Evolutionary conservation across 1,140 invertebrate species (phyloP).

Genomic region (Formica exsecta): DNA sequence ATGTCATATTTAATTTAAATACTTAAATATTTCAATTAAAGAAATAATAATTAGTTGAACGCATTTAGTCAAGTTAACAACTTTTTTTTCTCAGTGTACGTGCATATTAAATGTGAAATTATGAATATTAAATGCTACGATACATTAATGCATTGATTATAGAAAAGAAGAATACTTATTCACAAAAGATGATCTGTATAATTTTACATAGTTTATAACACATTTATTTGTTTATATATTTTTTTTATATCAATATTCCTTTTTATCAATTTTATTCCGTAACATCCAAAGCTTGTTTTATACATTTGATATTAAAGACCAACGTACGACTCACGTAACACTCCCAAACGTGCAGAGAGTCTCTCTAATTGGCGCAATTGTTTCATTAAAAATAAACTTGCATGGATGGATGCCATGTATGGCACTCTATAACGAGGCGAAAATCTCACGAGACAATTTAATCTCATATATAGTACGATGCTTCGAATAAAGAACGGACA

Average conservation of each 20-base stretch:
- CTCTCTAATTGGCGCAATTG: constrained; percentile 71
- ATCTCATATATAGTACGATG: neutral
- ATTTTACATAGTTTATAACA: neutral
- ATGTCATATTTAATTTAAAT: too few species aligned
- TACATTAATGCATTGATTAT: neutral
- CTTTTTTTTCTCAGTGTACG: too few species aligned
- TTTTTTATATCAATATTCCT: neutral
- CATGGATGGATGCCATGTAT: neutral
- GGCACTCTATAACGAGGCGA: constrained; percentile 36
- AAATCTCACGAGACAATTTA: constrained; percentile 56
- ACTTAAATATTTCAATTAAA: too few species aligned
- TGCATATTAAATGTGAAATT: neutral
- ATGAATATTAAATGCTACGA: constrained; percentile 10
- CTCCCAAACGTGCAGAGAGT: constrained; percentile 29
- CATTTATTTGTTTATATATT: neutral
- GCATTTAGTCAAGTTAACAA: too few species aligned
- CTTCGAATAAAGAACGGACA: neutral
- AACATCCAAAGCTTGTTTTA: neutral
- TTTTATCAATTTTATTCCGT: constrained; percentile 15
- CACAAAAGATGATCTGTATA: neutral
- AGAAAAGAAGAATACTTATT: neutral
- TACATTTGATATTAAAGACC: neutral
- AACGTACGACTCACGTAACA: neutral
- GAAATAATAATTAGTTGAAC: too few species aligned
- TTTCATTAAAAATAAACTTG: constrained; percentile 71